Evolutionary conservation across 1,140 invertebrate species (phyloP).

Genomic region (Calycopis cecrops): DNA sequence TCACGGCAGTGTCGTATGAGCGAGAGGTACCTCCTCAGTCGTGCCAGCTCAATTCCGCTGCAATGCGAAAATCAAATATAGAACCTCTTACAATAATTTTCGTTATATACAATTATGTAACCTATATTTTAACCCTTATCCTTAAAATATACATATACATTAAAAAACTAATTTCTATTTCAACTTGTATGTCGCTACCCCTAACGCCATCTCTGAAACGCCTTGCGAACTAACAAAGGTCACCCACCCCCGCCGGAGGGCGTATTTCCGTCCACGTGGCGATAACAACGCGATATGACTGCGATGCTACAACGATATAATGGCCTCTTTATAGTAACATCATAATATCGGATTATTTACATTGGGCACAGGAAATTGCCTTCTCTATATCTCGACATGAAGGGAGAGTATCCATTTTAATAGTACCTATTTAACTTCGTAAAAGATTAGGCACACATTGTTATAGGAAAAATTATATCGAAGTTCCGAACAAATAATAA

Average conservation of each 20-base stretch:
- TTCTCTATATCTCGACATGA: constrained; percentile 25
- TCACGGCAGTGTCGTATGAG: too few species aligned
- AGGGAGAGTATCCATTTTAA: too few species aligned
- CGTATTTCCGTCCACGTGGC: constrained; percentile 64
- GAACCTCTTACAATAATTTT: too few species aligned
- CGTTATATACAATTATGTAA: too few species aligned
- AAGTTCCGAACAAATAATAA: too few species aligned
- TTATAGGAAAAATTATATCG: too few species aligned
- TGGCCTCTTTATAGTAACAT: constrained; percentile 49
- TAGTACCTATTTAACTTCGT: too few species aligned
- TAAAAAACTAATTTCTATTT: neutral
- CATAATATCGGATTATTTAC: constrained; percentile 61
- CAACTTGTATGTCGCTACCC: constrained; percentile 3
- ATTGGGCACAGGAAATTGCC: constrained; percentile 59
- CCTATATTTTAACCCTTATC: too few species aligned
- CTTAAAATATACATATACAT: too few species aligned
- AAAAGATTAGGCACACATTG: neutral
- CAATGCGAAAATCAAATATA: too few species aligned
- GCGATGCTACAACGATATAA: constrained; percentile 46
- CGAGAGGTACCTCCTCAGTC: too few species aligned
- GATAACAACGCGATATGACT: constrained; percentile 42
- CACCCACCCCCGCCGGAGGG: constrained; percentile 26
- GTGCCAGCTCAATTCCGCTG: too few species aligned
- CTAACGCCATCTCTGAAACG: constrained; percentile 45
- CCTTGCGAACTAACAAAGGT: neutral